Evolutionary conservation across 2,888 invertebrate genomes (phyloP), one percentile per base, ranked within the genome.

Genomic region (Caenorhabditis becei): DNA sequence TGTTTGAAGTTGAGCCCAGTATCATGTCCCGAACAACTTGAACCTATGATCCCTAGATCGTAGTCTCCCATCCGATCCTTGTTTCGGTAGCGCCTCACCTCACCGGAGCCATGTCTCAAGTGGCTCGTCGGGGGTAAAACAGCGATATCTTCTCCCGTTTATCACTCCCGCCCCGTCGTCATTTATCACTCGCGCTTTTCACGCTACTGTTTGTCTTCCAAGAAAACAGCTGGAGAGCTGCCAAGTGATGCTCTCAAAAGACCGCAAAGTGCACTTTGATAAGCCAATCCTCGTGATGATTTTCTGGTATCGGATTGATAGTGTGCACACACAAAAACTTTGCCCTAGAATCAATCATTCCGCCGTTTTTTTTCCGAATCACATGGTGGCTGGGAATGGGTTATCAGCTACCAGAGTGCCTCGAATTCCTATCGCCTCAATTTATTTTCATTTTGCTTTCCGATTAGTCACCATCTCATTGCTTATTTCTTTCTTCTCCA

Each of bases 211-310:
- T 74, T 74, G 74, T 65, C 56, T 74, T 65, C 59, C 51, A 23
- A 74, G 74, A 74, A 74, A 74, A 74, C 74, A 74, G 74, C 74
- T 74, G 74, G 74, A 74, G 66, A 66, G 74, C 74, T 66, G 66
- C 74, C 65, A 74, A 66, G 37, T 59, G 59, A 56, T 59, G 24
- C n/a, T 53, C 53, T 56, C 59, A 51, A 62, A 56, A 49, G 58
- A 56, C 72, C 72, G 63, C 58, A 66, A 66, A 74, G 65, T 65
- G 66, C 74, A 74, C 28, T 59, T 47, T 66, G 65, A 66, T 74
- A 63, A 66, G 63, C 32, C 23, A 35, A 62, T 62, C 44, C 54
- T 44, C 72, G 72, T 74, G 59, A 66, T 58, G 44, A 35, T 26
- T 20, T 32, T 37, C 24, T 54, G 54, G 37, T 41, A 41, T 59